These are phyloP conservation scores for Bettongia penicillata DNA, from an alignment of 2,113 vertebrate genomes.

Conservation along the genomic window DNA sequence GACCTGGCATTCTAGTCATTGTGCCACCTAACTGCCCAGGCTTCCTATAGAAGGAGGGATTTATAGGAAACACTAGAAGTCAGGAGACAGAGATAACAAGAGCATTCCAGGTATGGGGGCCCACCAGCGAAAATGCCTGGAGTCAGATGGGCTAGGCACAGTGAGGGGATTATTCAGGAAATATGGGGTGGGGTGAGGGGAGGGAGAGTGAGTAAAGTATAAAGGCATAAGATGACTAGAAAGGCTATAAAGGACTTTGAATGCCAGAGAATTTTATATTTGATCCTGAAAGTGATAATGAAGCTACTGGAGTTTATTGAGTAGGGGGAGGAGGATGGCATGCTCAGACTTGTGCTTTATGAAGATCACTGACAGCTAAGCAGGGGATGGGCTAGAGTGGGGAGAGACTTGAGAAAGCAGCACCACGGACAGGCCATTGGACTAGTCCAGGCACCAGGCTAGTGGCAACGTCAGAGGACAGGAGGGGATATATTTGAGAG, in stretches of 20 bases:
- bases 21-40: not conserved
- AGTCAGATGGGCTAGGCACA: not conserved
- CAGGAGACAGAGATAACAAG: not conserved
- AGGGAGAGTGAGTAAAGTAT: not conserved
- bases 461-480: not conserved
- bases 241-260: not conserved
- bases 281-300: not conserved
- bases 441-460: not conserved
- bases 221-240: not conserved
- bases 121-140: not conserved
- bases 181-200: not conserved
- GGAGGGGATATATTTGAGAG: not conserved
- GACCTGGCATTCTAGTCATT: not conserved
- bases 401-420: not conserved
- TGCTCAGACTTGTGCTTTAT: not conserved
- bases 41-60: not conserved
- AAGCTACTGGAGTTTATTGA: not conserved
- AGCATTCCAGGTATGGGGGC: not conserved
- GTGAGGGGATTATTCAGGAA: not conserved
- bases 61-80: not conserved
- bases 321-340: not conserved
- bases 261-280: not conserved
- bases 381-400: not conserved
- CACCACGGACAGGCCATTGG: not conserved
- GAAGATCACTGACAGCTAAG: not conserved